Evolutionary conservation across 2,888 invertebrate species (phyloP).

Genomic region (Gymnosoma rotundatum): DNA sequence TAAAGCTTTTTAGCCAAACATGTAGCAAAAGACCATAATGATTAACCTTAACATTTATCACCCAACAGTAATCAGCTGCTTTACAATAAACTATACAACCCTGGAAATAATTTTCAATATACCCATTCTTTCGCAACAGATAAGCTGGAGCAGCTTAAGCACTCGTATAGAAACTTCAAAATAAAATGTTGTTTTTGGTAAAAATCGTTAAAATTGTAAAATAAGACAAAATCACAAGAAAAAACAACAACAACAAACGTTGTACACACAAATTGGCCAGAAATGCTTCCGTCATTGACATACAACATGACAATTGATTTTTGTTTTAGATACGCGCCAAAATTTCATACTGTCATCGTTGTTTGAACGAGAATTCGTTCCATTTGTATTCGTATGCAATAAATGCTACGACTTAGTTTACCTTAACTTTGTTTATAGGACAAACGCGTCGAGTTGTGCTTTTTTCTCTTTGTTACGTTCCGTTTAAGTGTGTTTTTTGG

Average conservation of each 20-base stretch:
- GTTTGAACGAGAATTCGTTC: constrained; percentile 45
- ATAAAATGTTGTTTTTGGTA: constrained; percentile 46
- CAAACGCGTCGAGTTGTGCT: constrained; percentile 68
- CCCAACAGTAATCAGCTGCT: constrained; percentile 69
- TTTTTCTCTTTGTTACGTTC: background rate
- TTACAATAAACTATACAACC: constrained; percentile 66
- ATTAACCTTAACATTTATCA: constrained; percentile 71
- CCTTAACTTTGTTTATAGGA: constrained; percentile 65
- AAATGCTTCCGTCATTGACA: constrained; percentile 79
- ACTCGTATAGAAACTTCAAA: constrained; percentile 28
- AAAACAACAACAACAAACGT: constrained; percentile 9
- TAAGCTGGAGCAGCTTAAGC: constrained; percentile 33
- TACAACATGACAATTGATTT: constrained; percentile 81
- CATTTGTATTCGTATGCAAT: constrained; percentile 24
- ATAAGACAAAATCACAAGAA: no score
- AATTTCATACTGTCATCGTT: constrained; percentile 76
- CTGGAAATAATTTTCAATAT: constrained; percentile 57
- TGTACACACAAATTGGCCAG: constrained; percentile 68
- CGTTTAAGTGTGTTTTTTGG: background rate
- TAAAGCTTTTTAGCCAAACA: constrained; percentile 44
- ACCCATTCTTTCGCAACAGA: constrained; percentile 45
- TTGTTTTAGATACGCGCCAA: constrained; percentile 79
- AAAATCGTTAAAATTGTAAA: constrained; percentile 45
- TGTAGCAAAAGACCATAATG: constrained; percentile 68
- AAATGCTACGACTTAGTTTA: constrained; percentile 52